Evolutionary conservation across 2,888 invertebrate species (phyloP), one percentile per base, ranked within the genome.

Genomic region (Caenorhabditis auriculariae): DNA sequence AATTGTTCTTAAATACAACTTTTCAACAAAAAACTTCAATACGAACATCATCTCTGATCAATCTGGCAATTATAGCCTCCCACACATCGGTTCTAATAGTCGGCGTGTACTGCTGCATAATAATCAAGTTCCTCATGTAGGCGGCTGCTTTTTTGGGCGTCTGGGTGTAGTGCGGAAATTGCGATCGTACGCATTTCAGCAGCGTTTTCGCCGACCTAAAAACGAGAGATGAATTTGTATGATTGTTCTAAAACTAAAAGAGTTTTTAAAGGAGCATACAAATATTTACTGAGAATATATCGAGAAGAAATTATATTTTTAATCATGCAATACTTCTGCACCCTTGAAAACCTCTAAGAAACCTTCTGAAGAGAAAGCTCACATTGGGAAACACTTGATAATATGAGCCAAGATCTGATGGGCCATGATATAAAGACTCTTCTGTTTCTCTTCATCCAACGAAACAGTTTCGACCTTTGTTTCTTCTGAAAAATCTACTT

Each of bases 11-110:
- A 32, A 32, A 32, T n/a, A n/a, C n/a, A n/a, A n/a, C n/a, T 26
- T 48, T 35, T 28, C 28, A 12, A 7, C n/a, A 37, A 29, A 35
- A 45, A 52, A 48, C 65, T 59, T 21, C n/a, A n/a, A n/a, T n/a
- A n/a, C n/a, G n/a, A n/a, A 74, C 74, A 62, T 75, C 75, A 51
- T 65, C 54, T 37, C 50, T 50, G 15, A 67, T 45, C 27, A 72
- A 26, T 35, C 66, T 49, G 3, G 71, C 64, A 26, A 74, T 45
- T 42, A 75, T 50, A 3, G 51, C 23, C 17, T 60, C 55, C 74
- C 72, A 75, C 3, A 75, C 37, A 4, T 74, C 67, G n/a, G 54
- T 28, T 39, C 56, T 62, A 24, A 60, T 52, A 3, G 41, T 27
- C 12, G 74, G 70, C 26, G 54, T 43, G 15, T 70, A 60, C 29